Percentiles rank a stretch among this genome's conserved stretches.
phyloP scores from a whole-genome alignment of 2,113 vertebrate species.

The Acanthisitta chloris region DNA sequence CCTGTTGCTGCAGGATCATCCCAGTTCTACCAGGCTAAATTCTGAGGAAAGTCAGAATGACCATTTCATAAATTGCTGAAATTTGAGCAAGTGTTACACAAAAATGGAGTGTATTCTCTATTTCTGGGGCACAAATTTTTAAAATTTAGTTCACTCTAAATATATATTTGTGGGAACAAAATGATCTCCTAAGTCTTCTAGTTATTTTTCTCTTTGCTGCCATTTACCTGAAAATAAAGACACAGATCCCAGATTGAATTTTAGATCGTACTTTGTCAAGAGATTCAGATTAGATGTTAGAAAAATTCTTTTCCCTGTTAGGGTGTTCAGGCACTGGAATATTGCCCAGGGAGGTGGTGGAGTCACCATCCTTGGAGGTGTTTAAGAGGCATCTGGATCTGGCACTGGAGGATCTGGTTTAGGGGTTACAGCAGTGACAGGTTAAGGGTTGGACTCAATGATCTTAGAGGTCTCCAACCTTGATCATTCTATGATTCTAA shows the following conservation, averaged over 20 bases:
- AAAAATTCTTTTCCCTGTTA: too few species aligned
- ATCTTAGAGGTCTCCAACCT: too few species aligned
- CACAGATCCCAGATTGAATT: neutral
- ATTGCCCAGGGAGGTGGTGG: too few species aligned
- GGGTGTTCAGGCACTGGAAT: too few species aligned
- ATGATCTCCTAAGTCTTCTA: neutral
- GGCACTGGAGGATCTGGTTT: too few species aligned
- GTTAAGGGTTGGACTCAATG: too few species aligned
- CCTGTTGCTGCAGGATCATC: neutral
- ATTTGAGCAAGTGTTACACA: neutral
- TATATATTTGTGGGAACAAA: neutral
- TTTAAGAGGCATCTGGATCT: too few species aligned
- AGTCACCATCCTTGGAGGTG: too few species aligned
- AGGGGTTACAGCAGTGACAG: too few species aligned
- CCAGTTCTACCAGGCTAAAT: neutral
- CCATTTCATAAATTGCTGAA: neutral
- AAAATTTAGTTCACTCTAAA: neutral
- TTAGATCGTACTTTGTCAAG: neutral
- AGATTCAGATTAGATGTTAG: too few species aligned
- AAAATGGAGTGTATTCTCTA: fast-evolving
- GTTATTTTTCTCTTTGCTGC: neutral
- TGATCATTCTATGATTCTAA: too few species aligned
- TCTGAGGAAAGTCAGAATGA: neutral
- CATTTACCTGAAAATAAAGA: neutral
- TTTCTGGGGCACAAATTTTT: neutral